A percentile compares a stretch with the other conserved stretches of the same genome.
Conservation (phyloP, 2,888 invertebrate genomes). For the Machimus atricapillus region DNA sequence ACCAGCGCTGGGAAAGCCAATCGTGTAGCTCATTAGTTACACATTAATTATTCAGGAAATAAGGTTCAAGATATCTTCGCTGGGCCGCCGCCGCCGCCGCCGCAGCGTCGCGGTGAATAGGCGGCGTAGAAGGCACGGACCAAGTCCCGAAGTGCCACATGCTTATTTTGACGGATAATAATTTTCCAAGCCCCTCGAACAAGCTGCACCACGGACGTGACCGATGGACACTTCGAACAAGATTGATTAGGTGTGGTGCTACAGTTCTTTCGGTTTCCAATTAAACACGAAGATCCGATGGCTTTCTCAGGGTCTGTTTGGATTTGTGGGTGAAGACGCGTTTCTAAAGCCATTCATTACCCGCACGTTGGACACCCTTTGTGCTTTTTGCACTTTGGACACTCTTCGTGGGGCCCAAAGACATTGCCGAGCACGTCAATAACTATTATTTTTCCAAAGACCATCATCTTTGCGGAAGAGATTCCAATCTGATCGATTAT, state of each 20-base stretch:
- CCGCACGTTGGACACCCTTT: background rate
- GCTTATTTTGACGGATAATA: constrained; percentile 26
- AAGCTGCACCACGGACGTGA: constrained; percentile 13
- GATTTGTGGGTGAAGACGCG: background rate
- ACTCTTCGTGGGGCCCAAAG: background rate
- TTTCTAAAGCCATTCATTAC: constrained; percentile 1
- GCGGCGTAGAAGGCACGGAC: background rate
- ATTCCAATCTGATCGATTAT: background rate
- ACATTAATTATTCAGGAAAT: constrained; percentile 44
- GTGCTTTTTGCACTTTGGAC: background rate
- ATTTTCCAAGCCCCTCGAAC: background rate
- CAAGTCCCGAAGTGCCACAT: background rate
- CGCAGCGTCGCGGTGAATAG: background rate
- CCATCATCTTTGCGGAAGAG: background rate
- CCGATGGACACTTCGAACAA: constrained; percentile 33
- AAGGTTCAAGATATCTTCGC: constrained; percentile 15
- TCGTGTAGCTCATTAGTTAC: constrained; percentile 43
- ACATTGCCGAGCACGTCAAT: background rate
- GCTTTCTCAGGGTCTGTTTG: constrained; percentile 18
- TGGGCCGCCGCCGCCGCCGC: background rate
- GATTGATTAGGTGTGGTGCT: constrained; percentile 38
- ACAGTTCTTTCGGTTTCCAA: constrained; percentile 40
- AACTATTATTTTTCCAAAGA: background rate
- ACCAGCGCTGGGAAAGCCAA: constrained; percentile 24
- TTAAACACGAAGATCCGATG: constrained; percentile 12